Base-by-base conservation (phyloP, 1,140 invertebrate species). In the Drosophila micromelanica region DNA sequence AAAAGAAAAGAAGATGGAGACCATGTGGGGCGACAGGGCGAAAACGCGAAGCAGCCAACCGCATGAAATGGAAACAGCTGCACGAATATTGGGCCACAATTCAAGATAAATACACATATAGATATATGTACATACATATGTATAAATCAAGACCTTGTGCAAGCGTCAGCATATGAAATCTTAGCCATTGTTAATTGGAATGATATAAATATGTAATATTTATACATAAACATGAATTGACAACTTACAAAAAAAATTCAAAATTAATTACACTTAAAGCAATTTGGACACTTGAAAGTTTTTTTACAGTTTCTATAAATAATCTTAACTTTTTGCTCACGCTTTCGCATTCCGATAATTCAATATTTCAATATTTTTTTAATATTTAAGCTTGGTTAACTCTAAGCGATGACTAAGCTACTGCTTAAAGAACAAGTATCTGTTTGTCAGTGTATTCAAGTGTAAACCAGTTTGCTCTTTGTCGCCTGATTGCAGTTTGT, bases 21-120 rank as follows among this genome's bases (percentile, higher is more conserved):
- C 9, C 37, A n/a, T 11, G 20, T 9, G 8, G 9, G 32, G 15
- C 40, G n/a, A 38, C 35, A 13, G 42, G 32, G 67, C 2, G 42
- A 13, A 8, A 42, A 42, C 27, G 38, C 42, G 59, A 63, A 52
- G 55, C 77, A 80, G 63, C 79, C 74, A 82, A 80, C 55, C 77
- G 73, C 78, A 73, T 77, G 68, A 85, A 80, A 85, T 67, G 42
- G 49, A 40, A 68, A 55, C 70, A 73, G 70, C 70, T 73, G 70
- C 49, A 42, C 40, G 55, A 60, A 54, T 73, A 48, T 73, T 68
- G 56, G 70, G 62, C 69, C 69, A 67, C 69, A 71, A 64, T 65
- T 64, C 43, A 64, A 67, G 52, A 37, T 51, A 65, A 59, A 51
- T 49, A 49, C 35, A 61, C 17, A 40, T 37, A 61, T 17, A 55